Evolutionary conservation across 2,113 vertebrate genomes (phyloP).

Genomic region (pig (Sus scrofa)): DNA sequence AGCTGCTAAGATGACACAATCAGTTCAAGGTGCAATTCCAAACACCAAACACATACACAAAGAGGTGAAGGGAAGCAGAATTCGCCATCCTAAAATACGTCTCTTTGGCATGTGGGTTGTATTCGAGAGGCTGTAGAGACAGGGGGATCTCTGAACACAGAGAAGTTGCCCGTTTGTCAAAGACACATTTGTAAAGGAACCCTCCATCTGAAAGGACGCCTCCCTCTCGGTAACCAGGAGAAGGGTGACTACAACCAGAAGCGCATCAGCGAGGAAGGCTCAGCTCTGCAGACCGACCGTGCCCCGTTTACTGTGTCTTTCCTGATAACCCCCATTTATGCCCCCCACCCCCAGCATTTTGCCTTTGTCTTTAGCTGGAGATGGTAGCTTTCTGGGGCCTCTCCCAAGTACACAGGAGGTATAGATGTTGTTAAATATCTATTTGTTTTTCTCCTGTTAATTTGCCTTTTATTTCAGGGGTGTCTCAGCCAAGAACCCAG

Average conservation of each 20-base stretch:
- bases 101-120: neutral
- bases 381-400: neutral
- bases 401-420: neutral
- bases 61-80: neutral
- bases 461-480: neutral
- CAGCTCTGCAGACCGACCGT: too few species aligned
- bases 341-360: too few species aligned
- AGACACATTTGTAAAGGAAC: neutral
- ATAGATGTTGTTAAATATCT: neutral
- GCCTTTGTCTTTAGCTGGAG: neutral
- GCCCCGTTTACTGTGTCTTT: neutral
- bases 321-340: neutral
- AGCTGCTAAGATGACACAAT: neutral
- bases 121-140: neutral
- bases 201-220: neutral
- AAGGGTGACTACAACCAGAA: neutral
- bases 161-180: neutral
- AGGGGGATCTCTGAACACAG: neutral
- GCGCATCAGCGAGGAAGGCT: too few species aligned
- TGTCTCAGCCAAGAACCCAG: neutral
- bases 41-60: neutral
- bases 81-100: neutral
- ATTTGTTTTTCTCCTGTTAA: neutral
- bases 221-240: neutral
- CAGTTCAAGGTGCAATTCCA: neutral